A percentile compares a stretch with the other conserved stretches of the same genome.
These are phyloP conservation scores for Torymus aiolomorphi DNA, from an alignment of 2,888 invertebrate species.

Conservation along the genomic window DNA sequence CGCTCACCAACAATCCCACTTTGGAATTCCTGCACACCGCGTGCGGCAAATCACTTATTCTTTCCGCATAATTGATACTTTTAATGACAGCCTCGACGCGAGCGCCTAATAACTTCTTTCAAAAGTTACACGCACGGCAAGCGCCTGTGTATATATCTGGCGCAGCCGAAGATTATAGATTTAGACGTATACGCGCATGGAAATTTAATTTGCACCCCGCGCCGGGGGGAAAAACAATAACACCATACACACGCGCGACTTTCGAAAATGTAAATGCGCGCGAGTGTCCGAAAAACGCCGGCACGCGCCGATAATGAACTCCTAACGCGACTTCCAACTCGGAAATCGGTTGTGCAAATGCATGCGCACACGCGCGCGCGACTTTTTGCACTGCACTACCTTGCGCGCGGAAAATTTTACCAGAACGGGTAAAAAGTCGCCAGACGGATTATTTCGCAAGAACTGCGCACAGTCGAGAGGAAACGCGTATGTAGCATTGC, in stretches of 20 bases:
- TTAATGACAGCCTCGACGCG: slow-evolving; percentile 20
- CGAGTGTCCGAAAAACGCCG: background rate
- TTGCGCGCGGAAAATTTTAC: background rate
- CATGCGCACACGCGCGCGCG: background rate
- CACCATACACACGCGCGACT: background rate
- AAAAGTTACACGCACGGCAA: background rate
- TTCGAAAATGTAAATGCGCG: slow-evolving; percentile 39
- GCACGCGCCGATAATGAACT: too few species aligned
- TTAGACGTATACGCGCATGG: slow-evolving; percentile 3
- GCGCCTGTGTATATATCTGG: too few species aligned
- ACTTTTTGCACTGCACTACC: background rate
- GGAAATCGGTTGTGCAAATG: too few species aligned
- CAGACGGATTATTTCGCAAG: too few species aligned
- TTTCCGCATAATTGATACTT: slow-evolving; percentile 37
- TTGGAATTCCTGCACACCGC: background rate
- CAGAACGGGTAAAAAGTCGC: background rate
- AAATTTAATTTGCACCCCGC: slow-evolving; percentile 36
- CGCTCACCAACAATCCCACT: background rate
- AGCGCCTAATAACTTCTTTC: slow-evolving; percentile 35
- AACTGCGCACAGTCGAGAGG: too few species aligned
- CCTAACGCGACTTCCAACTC: too few species aligned
- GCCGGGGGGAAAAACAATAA: background rate
- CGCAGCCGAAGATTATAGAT: background rate
- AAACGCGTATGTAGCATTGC: too few species aligned
- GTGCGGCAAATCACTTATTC: slow-evolving; percentile 36